A percentile compares a stretch with the other conserved stretches of the same genome.
Evolutionary conservation across 2,113 vertebrate species (phyloP).

Genomic region (Dicaeum eximium): DNA sequence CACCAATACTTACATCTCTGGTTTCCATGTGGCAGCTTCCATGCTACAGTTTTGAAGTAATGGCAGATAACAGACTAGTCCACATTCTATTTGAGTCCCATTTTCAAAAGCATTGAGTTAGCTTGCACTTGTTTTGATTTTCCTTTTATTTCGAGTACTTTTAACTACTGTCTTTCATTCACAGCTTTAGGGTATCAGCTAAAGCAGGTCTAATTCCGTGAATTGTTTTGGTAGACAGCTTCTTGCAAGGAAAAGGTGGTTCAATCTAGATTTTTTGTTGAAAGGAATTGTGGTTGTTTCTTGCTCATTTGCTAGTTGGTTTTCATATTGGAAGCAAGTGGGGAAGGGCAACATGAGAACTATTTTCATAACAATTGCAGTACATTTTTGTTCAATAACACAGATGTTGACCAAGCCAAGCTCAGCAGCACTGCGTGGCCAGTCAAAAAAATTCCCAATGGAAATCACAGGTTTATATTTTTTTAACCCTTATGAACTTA

Average conservation of each 20-base stretch:
- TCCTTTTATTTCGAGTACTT: neutral
- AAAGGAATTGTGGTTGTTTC: neutral
- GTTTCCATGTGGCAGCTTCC: neutral
- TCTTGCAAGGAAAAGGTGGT: neutral
- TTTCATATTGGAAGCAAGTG: neutral
- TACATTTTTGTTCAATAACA: neutral
- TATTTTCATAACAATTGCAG: neutral
- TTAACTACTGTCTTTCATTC: neutral
- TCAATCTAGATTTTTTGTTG: neutral
- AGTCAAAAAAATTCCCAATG: neutral
- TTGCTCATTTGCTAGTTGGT: neutral
- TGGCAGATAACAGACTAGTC: neutral
- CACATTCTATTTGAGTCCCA: neutral
- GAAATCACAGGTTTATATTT: neutral
- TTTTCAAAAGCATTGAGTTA: neutral
- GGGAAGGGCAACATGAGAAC: neutral
- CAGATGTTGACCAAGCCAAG: neutral
- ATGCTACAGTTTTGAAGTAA: neutral
- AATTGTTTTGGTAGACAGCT: neutral
- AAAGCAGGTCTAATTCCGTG: neutral
- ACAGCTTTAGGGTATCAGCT: neutral
- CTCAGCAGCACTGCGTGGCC: neutral
- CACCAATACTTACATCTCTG: neutral
- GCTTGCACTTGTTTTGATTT: neutral
- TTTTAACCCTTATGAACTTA: neutral